Conservation (phyloP, 2,113 vertebrate species). For the Sus scrofa region DNA sequence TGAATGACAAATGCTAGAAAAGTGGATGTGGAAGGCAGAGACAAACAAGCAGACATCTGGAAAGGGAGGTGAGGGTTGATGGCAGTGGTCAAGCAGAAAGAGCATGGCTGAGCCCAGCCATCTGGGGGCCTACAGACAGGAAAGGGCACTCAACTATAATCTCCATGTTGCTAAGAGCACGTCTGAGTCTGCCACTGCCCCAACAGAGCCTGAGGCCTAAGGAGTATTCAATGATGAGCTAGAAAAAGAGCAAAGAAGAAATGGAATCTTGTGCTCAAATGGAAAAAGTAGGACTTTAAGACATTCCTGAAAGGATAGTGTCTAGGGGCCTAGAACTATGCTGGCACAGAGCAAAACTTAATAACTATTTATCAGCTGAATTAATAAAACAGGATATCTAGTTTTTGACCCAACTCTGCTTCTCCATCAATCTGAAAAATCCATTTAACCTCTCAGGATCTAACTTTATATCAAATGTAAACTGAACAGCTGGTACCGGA, state of each 20-base stretch:
- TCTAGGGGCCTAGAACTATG: background rate
- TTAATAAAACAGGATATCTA: background rate
- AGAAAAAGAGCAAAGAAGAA: constrained; percentile 17
- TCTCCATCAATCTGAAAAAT: constrained; percentile 21
- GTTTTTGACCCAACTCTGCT: background rate
- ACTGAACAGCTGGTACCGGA: background rate
- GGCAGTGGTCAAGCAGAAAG: background rate
- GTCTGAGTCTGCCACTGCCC: background rate
- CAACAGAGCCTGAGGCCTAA: background rate
- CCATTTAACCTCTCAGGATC: background rate
- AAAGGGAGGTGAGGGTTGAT: background rate
- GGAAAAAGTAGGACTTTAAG: background rate
- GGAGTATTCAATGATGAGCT: background rate
- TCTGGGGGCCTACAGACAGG: background rate
- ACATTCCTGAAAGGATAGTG: background rate
- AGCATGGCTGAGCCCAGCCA: background rate
- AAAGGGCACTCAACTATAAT: background rate
- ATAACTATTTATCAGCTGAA: background rate
- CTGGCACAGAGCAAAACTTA: background rate
- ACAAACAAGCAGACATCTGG: background rate
- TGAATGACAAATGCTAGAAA: background rate
- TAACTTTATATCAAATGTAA: background rate
- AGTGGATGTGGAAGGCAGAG: background rate
- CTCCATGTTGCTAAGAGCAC: background rate
- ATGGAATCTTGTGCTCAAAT: background rate